Conservation (phyloP, 2,888 invertebrate species). For the Cylloceria caligata region DNA sequence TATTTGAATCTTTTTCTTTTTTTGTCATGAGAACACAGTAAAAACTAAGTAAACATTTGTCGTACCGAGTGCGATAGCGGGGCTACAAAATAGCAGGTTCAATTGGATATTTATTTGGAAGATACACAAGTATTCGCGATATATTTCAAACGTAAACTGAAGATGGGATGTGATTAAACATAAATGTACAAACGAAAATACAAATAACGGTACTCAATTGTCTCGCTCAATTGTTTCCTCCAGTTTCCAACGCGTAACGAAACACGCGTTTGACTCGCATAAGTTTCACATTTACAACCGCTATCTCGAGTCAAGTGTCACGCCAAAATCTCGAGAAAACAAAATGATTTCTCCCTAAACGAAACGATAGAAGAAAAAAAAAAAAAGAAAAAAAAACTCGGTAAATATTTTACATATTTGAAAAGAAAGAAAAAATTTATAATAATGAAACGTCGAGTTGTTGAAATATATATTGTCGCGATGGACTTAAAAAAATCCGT, state of each 20-base stretch:
- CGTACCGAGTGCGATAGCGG: conserved; percentile 72
- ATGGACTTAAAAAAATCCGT: conserved; percentile 10
- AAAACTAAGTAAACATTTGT: conserved; percentile 68
- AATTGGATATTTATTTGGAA: conserved; percentile 82
- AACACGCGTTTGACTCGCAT: conserved; percentile 27
- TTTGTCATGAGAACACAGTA: conserved; percentile 75
- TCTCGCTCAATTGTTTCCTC: conserved; percentile 70
- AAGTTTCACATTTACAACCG: conserved; percentile 33
- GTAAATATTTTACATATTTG: conserved; percentile 52
- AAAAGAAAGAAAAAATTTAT: conserved; percentile 31
- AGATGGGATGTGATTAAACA: conserved; percentile 73
- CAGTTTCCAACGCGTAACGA: conserved; percentile 11
- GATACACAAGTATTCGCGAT: conserved; percentile 79
- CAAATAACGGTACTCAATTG: conserved; percentile 75
- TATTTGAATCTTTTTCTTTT: conserved; percentile 70
- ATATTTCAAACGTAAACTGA: conserved; percentile 74
- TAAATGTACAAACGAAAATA: conserved; percentile 83
- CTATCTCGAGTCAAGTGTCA: conserved; percentile 7
- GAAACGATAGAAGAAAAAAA: conserved; percentile 16
- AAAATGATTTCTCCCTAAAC: conserved; percentile 36
- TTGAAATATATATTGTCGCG: conserved; percentile 32
- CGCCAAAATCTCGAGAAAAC: conserved; percentile 37
- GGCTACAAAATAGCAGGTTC: conserved; percentile 73
- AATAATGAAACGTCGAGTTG: conserved; percentile 45
- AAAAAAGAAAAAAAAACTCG: conserved; percentile 27